Conservation (phyloP, 2,888 invertebrate species). For the Stenoptilia bipunctidactyla region DNA sequence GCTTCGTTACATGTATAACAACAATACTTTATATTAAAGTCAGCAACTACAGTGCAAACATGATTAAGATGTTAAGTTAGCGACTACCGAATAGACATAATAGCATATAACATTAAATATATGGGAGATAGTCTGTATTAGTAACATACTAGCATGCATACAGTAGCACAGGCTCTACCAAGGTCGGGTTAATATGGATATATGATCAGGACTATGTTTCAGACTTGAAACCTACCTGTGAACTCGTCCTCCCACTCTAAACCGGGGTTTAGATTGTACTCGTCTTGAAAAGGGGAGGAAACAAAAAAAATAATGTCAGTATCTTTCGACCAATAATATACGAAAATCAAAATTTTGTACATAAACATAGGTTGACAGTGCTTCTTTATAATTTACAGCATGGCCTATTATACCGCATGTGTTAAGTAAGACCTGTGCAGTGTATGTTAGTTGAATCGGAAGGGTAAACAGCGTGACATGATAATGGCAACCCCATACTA, state of each 20-base stretch:
- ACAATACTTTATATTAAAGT: too few species aligned
- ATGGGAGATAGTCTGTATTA: conserved; percentile 24
- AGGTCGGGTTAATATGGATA: conserved; percentile 55
- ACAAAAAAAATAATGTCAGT: conserved; percentile 68
- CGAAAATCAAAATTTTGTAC: conserved; percentile 38
- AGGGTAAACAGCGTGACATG: conserved; percentile 63
- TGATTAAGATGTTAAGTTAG: conserved; percentile 31
- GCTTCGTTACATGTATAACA: neutral
- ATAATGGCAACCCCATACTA: conserved; percentile 59
- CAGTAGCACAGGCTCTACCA: conserved; percentile 59
- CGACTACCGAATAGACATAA: conserved; percentile 24
- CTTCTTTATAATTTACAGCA: conserved; percentile 32
- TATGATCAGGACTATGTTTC: conserved; percentile 42
- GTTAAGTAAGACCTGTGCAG: conserved; percentile 57
- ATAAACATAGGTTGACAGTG: conserved; percentile 55
- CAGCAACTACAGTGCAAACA: neutral
- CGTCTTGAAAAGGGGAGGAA: conserved; percentile 89
- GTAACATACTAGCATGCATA: conserved; percentile 59
- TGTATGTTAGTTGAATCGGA: conserved; percentile 61
- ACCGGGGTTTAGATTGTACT: conserved; percentile 99
- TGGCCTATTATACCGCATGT: conserved; percentile 22
- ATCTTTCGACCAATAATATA: conserved; percentile 61
- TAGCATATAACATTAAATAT: conserved; percentile 42
- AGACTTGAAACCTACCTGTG: conserved; percentile 91
- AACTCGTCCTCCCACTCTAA: conserved; percentile 99